Conservation (phyloP, 1,140 invertebrate species). For the Platorchestia sp. region DNA sequence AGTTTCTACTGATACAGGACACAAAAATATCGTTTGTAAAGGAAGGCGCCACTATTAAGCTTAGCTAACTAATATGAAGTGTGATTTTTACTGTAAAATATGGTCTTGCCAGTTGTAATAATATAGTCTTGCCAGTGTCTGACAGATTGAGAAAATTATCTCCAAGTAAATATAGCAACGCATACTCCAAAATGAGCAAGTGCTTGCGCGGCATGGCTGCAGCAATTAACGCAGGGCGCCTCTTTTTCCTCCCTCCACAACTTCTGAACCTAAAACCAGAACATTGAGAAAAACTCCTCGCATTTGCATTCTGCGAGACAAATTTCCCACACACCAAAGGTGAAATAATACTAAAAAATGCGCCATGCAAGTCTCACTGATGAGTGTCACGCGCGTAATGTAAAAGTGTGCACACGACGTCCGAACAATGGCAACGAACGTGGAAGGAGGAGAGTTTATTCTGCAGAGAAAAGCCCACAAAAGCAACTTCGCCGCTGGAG, state of each 20-base stretch:
- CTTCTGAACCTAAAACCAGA: neutral
- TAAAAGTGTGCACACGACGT: neutral
- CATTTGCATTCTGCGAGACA: neutral
- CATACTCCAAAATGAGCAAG: neutral
- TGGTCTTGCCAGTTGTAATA: too few species aligned
- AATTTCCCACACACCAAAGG: neutral
- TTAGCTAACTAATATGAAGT: too few species aligned
- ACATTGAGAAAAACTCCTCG: neutral
- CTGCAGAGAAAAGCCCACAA: neutral
- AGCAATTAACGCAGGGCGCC: neutral
- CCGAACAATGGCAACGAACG: neutral
- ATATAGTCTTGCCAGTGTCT: too few species aligned
- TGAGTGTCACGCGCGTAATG: neutral
- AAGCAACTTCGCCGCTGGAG: neutral
- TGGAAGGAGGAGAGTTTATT: neutral
- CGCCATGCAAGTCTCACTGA: neutral
- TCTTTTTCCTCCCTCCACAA: neutral
- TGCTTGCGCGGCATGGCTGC: neutral
- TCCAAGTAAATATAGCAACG: neutral
- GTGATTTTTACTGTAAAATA: too few species aligned
- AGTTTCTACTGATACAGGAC: too few species aligned
- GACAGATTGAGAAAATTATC: too few species aligned
- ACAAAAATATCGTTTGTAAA: too few species aligned
- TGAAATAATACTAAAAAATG: neutral
- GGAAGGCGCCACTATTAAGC: too few species aligned